Evolutionary conservation across 2,797 vertebrate genomes (phyloP).

Genomic region (Crypturellus tataupa): DNA sequence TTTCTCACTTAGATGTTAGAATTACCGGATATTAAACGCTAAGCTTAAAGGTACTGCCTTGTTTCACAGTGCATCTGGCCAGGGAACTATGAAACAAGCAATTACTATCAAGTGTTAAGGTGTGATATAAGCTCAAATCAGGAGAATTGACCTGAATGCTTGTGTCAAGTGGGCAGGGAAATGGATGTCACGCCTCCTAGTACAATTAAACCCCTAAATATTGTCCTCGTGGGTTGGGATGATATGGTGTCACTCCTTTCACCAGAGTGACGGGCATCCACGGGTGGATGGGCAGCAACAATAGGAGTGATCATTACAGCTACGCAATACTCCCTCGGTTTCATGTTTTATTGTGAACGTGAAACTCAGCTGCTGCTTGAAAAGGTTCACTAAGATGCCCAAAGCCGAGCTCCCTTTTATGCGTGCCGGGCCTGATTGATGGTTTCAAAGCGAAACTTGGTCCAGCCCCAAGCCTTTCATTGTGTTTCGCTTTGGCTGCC

Average conservation of each 20-base stretch:
- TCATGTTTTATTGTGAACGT: not conserved
- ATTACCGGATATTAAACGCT: constrained; percentile 70
- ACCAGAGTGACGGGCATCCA: constrained; percentile 57
- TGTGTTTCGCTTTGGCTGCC: not conserved
- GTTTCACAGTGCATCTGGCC: constrained; percentile 69
- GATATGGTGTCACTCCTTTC: constrained; percentile 40
- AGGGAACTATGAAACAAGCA: constrained; percentile 58
- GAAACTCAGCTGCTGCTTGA: not conserved
- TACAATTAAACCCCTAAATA: constrained; percentile 57
- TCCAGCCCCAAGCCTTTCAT: not conserved
- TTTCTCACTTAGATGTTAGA: constrained; percentile 74
- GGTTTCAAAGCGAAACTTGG: not conserved
- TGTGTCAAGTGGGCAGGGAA: not conserved
- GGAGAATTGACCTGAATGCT: constrained; percentile 35
- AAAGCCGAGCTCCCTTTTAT: not conserved
- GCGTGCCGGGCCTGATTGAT: not conserved
- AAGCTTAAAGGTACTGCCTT: constrained; percentile 47
- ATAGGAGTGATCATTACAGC: not conserved
- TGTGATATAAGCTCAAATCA: constrained; percentile 60
- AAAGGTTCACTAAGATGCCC: not conserved
- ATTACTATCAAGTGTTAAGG: constrained; percentile 54
- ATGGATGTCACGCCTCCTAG: constrained; percentile 44
- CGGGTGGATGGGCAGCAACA: not conserved
- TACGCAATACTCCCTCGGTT: not conserved
- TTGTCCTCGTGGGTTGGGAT: constrained; percentile 50